Conservation (phyloP, 64 coral and sea anemone genomes). For the Porites lutea region DNA sequence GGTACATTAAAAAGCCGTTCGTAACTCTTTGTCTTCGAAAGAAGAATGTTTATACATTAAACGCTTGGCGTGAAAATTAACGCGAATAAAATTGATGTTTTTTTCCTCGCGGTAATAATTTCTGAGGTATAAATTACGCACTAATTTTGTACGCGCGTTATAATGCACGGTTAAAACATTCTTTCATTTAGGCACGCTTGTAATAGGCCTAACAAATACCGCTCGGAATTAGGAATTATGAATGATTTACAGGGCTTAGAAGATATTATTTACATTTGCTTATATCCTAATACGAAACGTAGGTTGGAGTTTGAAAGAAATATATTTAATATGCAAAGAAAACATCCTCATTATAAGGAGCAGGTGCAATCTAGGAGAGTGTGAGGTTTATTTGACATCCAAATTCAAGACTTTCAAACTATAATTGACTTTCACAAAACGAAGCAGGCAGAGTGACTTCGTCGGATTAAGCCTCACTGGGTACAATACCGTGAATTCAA, state of each 20-base stretch:
- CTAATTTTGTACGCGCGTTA: background rate
- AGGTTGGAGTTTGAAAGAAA: background rate
- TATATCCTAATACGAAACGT: background rate
- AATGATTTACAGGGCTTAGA: constrained; percentile 27
- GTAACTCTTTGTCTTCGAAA: background rate
- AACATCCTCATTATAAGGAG: background rate
- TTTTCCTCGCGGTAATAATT: background rate
- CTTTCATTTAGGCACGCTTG: background rate
- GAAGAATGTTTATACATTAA: background rate
- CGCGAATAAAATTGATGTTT: background rate
- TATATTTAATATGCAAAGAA: constrained; percentile 13
- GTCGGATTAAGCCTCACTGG: background rate
- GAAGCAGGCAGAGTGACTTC: background rate
- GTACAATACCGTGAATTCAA: background rate
- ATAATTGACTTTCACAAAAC: constrained; percentile 32
- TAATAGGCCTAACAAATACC: background rate
- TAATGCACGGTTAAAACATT: background rate
- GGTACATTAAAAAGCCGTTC: background rate
- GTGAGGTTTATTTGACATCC: background rate
- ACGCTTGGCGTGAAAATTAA: background rate
- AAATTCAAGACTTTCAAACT: background rate
- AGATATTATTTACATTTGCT: background rate
- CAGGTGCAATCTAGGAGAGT: background rate
- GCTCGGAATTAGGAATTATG: background rate
- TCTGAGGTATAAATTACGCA: background rate